A percentile compares a stretch with the other conserved stretches of the same genome.
These are phyloP conservation scores for Cerastis leucographa DNA, from an alignment of 2,888 invertebrate genomes.

Conservation along the genomic window DNA sequence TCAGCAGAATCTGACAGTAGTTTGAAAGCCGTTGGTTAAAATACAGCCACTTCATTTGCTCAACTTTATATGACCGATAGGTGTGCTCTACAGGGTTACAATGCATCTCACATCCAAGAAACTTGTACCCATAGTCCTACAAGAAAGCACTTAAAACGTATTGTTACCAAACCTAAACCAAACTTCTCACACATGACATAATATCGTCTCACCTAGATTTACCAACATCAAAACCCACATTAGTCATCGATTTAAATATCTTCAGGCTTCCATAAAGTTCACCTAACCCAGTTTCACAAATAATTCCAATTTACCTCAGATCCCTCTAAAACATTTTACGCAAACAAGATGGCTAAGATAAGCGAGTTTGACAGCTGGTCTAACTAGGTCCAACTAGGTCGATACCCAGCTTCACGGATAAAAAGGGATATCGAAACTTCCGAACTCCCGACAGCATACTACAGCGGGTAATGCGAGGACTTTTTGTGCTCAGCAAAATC, in stretches of 20 bases:
- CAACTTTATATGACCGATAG: not conserved
- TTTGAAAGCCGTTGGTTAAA: not conserved
- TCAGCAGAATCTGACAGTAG: not conserved
- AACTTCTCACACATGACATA: not conserved
- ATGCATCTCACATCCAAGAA: not conserved
- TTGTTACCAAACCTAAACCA: not conserved
- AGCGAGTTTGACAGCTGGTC: constrained; percentile 66
- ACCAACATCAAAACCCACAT: not conserved
- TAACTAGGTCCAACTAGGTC: constrained; percentile 69
- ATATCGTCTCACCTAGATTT: not conserved
- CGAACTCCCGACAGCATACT: constrained; percentile 53
- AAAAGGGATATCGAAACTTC: constrained; percentile 67
- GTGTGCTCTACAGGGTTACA: not conserved
- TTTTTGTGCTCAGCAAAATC: constrained; percentile 68
- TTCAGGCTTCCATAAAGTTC: not conserved
- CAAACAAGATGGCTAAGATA: constrained; percentile 66
- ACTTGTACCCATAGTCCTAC: not conserved
- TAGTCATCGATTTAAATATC: not conserved
- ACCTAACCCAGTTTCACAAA: constrained; percentile 58
- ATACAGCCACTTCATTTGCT: not conserved
- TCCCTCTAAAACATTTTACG: constrained; percentile 55
- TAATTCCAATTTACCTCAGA: constrained; percentile 52
- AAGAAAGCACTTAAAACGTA: not conserved
- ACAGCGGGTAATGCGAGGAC: constrained; percentile 57
- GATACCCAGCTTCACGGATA: constrained; percentile 65